Evolutionary conservation across 1,140 invertebrate species (phyloP).

Genomic region (Pygmarrhopalites habei): DNA sequence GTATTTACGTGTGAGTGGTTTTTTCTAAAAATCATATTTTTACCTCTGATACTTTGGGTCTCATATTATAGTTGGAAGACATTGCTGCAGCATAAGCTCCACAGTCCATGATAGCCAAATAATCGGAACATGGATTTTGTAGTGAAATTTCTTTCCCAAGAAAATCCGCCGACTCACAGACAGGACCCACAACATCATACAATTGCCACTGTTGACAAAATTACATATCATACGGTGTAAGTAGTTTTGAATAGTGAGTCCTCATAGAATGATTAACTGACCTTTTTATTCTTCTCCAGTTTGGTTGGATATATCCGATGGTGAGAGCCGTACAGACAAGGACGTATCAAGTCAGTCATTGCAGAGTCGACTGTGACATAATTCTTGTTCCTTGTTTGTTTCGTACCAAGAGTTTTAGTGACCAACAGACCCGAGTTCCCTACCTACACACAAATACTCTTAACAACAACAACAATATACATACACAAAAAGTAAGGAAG

Average conservation of each 20-base stretch:
- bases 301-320: conserved; percentile 43
- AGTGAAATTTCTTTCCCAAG: conserved; percentile 44
- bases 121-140: conserved; percentile 24
- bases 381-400: conserved; percentile 21
- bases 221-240: neutral
- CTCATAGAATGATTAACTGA: no score
- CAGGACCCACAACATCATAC: conserved; percentile 48
- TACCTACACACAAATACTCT: conserved; percentile 38
- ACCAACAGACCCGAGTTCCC: conserved; percentile 45
- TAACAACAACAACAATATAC: no score
- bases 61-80: conserved; percentile 48
- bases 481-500: no score
- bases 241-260: neutral
- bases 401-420: conserved; percentile 42
- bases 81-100: conserved; percentile 49
- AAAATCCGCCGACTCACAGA: conserved; percentile 49
- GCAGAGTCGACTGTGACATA: conserved; percentile 41
- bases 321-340: conserved; percentile 45
- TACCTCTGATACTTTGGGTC: conserved; percentile 44
- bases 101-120: conserved; percentile 45
- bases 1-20: neutral
- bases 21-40: neutral
- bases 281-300: conserved; percentile 18
- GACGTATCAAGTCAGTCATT: conserved; percentile 45
- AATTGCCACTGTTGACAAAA: conserved; percentile 17